Evolutionary conservation across 2,113 vertebrate species (phyloP), one percentile per base, ranked within the genome.

Genomic region (Neopipo cinnamomea): DNA sequence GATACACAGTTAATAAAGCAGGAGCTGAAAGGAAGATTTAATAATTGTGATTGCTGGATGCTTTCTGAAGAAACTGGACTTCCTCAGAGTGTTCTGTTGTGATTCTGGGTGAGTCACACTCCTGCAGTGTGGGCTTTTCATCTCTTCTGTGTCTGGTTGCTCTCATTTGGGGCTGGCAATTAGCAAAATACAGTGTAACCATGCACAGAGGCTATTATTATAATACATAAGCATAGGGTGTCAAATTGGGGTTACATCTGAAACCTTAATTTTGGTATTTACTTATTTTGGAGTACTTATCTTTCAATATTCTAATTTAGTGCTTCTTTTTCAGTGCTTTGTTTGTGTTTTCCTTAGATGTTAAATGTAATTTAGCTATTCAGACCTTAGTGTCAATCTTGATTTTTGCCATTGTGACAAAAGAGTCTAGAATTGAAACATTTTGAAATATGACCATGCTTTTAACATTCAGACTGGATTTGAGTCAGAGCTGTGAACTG

Each of bases 191-290:
- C 7, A 46, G 4, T 37, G 14, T 56, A 6, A 28, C 41, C 28
- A 68, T n/a, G 12, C 17, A 56, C 19, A 56, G 49, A 82, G 6
- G 9, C 2, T 67, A 11, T 46, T 88, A 22, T 21, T 14, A 35
- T 49, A 35, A 66, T 16, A 8, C 0, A 1, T n/a, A 62, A 81
- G 9, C 46, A 8, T 20, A 77, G 3, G 5, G 3, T 37, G 21
- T 33, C 11, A n/a, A 66, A 53, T 11, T 0, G 0, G 8, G 27
- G 5, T 67, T 67, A 16, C 2, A 18, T 46, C 7, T 77, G 28
- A 81, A 85, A 77, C 9, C 9, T 58, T 62, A 50, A 37, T 59
- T 67, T 15, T 50, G n/a, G 2, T 50, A 42, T 84, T 91, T 86
- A 28, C 28, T 41, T 74, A 13, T 5, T 70, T 52, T 41, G 23